A percentile compares a stretch with the other conserved stretches of the same genome.
phyloP scores from a whole-genome alignment of 2,797 vertebrate species.

The Paguma larvata region DNA sequence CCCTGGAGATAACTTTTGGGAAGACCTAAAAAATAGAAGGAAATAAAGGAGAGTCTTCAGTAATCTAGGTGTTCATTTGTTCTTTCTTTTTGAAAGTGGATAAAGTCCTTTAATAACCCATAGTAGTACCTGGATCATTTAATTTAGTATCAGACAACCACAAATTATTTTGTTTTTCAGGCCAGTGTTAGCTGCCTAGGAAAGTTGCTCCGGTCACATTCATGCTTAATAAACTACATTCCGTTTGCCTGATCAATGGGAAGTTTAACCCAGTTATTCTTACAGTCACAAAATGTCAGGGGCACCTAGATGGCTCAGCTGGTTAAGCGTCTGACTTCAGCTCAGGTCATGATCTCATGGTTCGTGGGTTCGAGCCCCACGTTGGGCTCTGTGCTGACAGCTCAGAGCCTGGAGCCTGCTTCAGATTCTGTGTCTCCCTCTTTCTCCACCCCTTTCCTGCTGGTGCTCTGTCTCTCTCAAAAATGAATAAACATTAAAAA shows the following conservation, averaged over 20 bases:
- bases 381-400: too few relatives aligned
- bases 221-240: neutral
- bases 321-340: too few relatives aligned
- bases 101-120: slow-evolving; percentile 72
- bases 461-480: too few relatives aligned
- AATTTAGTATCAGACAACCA: slow-evolving; percentile 53
- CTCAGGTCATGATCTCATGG: too few relatives aligned
- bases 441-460: too few relatives aligned
- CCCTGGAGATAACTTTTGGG: slow-evolving; percentile 83
- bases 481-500: too few relatives aligned
- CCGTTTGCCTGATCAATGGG: neutral
- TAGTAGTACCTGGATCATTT: slow-evolving; percentile 49
- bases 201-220: slow-evolving; percentile 15
- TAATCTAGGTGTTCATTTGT: neutral
- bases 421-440: too few relatives aligned
- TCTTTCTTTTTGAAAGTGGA: slow-evolving; percentile 69
- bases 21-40: slow-evolving; percentile 78
- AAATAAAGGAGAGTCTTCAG: slow-evolving; percentile 47
- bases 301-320: too few relatives aligned
- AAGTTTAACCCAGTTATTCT: slow-evolving; percentile 11
- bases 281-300: neutral
- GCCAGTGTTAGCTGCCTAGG: slow-evolving; percentile 39
- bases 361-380: too few relatives aligned
- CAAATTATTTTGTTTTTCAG: slow-evolving; percentile 58
- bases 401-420: too few relatives aligned